Conservation (phyloP, 1,140 invertebrate genomes). For the Palaemon carinicauda region DNA sequence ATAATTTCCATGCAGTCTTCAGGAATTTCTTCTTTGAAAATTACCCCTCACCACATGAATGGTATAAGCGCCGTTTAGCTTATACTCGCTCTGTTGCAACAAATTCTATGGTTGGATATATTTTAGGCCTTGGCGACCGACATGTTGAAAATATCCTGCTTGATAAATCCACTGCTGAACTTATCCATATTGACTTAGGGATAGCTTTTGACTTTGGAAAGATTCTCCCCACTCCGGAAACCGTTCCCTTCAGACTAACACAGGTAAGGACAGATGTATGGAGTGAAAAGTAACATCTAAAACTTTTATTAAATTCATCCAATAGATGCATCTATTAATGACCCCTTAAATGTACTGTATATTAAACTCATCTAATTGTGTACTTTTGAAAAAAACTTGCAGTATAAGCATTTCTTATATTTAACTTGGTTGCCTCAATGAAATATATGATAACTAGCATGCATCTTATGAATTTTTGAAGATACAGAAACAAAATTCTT, state of each 20-base stretch:
- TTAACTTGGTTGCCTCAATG: too few species aligned
- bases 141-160: slow-evolving; percentile 92
- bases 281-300: background rate
- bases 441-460: too few species aligned
- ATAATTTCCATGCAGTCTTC: slow-evolving; percentile 84
- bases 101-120: slow-evolving; percentile 90
- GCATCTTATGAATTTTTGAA: too few species aligned
- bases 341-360: background rate
- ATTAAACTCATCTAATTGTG: too few species aligned
- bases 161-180: slow-evolving; percentile 85
- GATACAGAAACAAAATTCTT: too few species aligned
- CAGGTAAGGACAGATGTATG: too few species aligned
- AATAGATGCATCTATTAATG: background rate
- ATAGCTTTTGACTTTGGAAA: slow-evolving; percentile 95
- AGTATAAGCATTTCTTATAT: too few species aligned
- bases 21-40: slow-evolving; percentile 90
- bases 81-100: slow-evolving; percentile 88
- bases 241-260: slow-evolving; percentile 90
- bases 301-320: background rate
- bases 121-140: slow-evolving; percentile 90
- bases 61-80: slow-evolving; percentile 84
- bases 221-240: slow-evolving; percentile 88
- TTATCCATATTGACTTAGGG: slow-evolving; percentile 91
- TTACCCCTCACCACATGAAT: slow-evolving; percentile 81
- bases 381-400: too few species aligned